Percentiles rank a stretch among this genome's conserved stretches.
Evolutionary conservation across 2,113 vertebrate species (phyloP).

Genomic region (Trinectes maculatus): DNA sequence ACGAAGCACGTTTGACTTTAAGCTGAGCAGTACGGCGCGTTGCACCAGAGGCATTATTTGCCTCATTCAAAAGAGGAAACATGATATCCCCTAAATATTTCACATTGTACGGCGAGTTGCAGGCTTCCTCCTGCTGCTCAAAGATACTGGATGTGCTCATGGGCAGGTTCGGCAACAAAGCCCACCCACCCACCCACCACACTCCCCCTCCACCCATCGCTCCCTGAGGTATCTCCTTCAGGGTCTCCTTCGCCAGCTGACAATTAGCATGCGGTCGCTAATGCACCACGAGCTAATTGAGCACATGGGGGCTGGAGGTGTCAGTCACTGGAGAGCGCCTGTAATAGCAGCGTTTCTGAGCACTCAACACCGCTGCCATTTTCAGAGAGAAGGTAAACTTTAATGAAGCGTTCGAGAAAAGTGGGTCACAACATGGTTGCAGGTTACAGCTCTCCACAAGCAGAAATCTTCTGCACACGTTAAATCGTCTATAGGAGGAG

Average conservation of each 20-base stretch:
- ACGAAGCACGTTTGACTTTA: slow-evolving; percentile 1
- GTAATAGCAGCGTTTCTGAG: slow-evolving; percentile 18
- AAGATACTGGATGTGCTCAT: slow-evolving; percentile 50
- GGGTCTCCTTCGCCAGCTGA: slow-evolving; percentile 73
- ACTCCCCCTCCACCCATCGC: not conserved
- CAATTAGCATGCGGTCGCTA: slow-evolving; percentile 75
- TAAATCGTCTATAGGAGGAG: not conserved
- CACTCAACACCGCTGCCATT: slow-evolving; percentile 24
- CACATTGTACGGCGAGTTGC: slow-evolving; percentile 48
- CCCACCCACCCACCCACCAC: not conserved
- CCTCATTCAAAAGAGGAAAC: slow-evolving; percentile 61
- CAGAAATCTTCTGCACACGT: not conserved
- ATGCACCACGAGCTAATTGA: slow-evolving; percentile 76
- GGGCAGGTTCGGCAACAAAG: slow-evolving; percentile 61
- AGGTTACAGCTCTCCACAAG: not conserved
- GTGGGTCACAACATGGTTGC: slow-evolving; percentile 15
- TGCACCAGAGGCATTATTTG: slow-evolving; percentile 36
- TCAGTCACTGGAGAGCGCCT: slow-evolving; percentile 68
- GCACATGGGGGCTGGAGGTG: slow-evolving; percentile 75
- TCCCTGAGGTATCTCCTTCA: slow-evolving; percentile 71
- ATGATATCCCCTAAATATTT: slow-evolving; percentile 75
- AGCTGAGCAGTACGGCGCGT: slow-evolving; percentile 16
- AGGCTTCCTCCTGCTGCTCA: slow-evolving; percentile 48
- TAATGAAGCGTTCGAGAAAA: slow-evolving; percentile 12
- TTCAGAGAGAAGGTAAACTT: slow-evolving; percentile 32